Evolutionary conservation across 2,797 vertebrate species (phyloP).

Genomic region (Myripristis murdjan): DNA sequence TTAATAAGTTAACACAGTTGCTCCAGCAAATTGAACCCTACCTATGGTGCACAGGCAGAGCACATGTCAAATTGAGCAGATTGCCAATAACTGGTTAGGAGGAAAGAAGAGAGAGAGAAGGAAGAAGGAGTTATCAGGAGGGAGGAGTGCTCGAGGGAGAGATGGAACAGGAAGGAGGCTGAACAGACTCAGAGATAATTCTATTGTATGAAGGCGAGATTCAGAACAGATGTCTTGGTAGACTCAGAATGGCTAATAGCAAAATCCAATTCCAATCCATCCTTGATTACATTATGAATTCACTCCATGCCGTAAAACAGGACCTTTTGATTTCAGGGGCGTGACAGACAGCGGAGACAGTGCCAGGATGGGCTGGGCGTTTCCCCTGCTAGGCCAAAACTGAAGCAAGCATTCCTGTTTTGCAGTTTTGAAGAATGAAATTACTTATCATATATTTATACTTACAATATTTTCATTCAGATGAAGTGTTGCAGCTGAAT

Average conservation of each 20-base stretch:
- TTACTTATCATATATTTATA: too few species aligned
- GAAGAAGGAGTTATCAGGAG: background rate
- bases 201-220: slow-evolving; percentile 59
- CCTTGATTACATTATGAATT: slow-evolving; percentile 71
- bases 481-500: too few species aligned
- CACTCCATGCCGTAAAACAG: slow-evolving; percentile 61
- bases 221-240: slow-evolving; percentile 74
- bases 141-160: slow-evolving; percentile 21
- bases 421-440: background rate
- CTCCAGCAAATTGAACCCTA: background rate
- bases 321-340: slow-evolving; percentile 60
- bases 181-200: slow-evolving; percentile 51
- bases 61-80: background rate
- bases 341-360: slow-evolving; percentile 48
- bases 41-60: background rate
- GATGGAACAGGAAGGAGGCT: slow-evolving; percentile 23
- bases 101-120: background rate
- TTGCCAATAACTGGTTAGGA: background rate
- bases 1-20: background rate
- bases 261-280: slow-evolving; percentile 73
- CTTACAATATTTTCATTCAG: too few species aligned
- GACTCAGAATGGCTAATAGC: slow-evolving; percentile 64
- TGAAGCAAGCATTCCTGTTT: background rate
- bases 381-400: slow-evolving; percentile 49
- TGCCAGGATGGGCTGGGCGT: slow-evolving; percentile 19